Conservation (phyloP, 2,888 invertebrate species). For the Myathropa florea region DNA sequence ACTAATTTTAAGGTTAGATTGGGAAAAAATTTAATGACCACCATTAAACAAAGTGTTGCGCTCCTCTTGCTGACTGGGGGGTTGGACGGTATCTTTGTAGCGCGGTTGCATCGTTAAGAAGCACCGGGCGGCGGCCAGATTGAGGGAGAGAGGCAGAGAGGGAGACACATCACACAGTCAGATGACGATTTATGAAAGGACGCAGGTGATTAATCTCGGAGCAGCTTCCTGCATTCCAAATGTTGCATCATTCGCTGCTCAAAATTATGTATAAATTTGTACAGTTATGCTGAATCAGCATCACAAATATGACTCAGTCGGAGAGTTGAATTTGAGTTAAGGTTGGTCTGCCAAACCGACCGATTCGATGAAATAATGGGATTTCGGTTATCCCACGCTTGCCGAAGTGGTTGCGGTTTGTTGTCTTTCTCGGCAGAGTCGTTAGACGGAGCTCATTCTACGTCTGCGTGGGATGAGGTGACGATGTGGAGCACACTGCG, state of each 20-base stretch:
- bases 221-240: slow-evolving; percentile 67
- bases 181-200: slow-evolving; percentile 55
- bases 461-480: background rate
- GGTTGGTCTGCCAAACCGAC: background rate
- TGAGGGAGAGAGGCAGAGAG: slow-evolving; percentile 23
- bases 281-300: slow-evolving; percentile 54
- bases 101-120: slow-evolving; percentile 36
- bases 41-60: slow-evolving; percentile 67
- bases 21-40: slow-evolving; percentile 40
- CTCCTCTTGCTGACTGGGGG: background rate
- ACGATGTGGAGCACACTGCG: background rate
- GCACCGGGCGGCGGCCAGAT: slow-evolving; percentile 5
- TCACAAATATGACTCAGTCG: slow-evolving; percentile 13
- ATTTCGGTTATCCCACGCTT: slow-evolving; percentile 9
- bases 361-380: slow-evolving; percentile 2
- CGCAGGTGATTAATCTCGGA: slow-evolving; percentile 57
- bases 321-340: background rate
- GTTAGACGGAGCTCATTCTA: background rate
- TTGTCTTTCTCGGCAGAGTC: background rate
- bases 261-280: slow-evolving; percentile 42
- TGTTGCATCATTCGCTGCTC: slow-evolving; percentile 60
- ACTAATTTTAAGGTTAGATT: slow-evolving; percentile 63
- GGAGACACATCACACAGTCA: background rate
- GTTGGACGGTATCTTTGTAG: slow-evolving; percentile 25
- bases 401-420: background rate